Evolutionary conservation across 1,140 invertebrate species (phyloP), one percentile per base, ranked within the genome.

Genomic region (Homarus americanus): DNA sequence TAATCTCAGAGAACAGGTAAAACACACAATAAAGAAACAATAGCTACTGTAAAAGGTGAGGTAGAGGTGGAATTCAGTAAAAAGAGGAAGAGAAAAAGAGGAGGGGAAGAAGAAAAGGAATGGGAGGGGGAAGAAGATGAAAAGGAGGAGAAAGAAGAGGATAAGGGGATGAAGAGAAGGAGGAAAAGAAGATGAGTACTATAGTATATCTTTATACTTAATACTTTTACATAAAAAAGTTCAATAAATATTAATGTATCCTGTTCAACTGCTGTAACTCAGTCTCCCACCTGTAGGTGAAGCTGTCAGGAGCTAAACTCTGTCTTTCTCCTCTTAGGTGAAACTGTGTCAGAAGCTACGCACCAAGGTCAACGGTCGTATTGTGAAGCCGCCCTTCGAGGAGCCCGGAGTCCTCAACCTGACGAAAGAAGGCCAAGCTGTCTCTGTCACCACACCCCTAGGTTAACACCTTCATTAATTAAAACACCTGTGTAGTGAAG

Each of bases 301-400:
- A 49, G 1, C 44, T 49, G 44, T 49, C 44, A 1, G 44, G 17
- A 10, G 44, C 9, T 49, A 49, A 49, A 49, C 44, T 49, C 7
- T 78, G 0, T 7, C 17, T 40, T 20, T 10, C 44, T 78, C 28
- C n/a, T 40, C n/a, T 12, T 32, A 97, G 94, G 96, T 99, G 10
- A 97, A 97, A 93, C 95, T 99, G 73, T 97, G 97, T n/a, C 97
- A 98, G 93, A 97, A 96, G 93, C 96, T 97, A 94, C 95, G 97
- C 49, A 96, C 98, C 3, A 98, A 98, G 73, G 96, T 98, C 9
- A 97, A 98, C 93, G 96, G 97, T 0, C 96, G 96, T 73, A 94
- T 95, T 88, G 96, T 98, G 0, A 93, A 95, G 0, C 93, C 98
- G 72, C 97, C 98, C 1, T 96, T 94, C 92, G 93, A 94, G 38